These are phyloP conservation scores for Atta cephalotes DNA, from an alignment of 1,140 invertebrate genomes.

Conservation along the genomic window DNA sequence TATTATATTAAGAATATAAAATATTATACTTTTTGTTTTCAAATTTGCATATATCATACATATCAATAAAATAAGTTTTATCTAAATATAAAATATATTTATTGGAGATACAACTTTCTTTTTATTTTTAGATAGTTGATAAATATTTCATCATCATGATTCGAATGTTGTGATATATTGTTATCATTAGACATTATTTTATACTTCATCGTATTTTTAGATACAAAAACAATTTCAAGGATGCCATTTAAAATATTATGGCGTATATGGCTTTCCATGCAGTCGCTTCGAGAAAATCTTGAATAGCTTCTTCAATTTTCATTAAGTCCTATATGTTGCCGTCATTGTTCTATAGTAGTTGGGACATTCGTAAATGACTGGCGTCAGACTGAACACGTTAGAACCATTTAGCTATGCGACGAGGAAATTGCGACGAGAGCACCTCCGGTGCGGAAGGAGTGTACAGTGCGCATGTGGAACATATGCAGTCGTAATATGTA, in stretches of 20 bases:
- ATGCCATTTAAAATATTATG: not conserved
- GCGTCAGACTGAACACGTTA: constrained; percentile 7
- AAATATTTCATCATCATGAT: not conserved
- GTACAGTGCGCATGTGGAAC: constrained; percentile 17
- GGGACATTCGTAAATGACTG: constrained; percentile 21
- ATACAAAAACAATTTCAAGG: not conserved
- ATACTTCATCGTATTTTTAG: not conserved
- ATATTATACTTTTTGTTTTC: constrained; percentile 12
- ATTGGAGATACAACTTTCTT: not conserved
- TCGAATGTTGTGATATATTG: not conserved
- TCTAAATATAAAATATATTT: not conserved
- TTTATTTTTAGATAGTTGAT: not conserved
- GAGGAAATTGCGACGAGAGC: constrained; percentile 35
- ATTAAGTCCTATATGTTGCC: constrained; percentile 2
- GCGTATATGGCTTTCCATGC: not conserved
- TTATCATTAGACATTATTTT: too few relatives aligned
- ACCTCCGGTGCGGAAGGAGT: constrained; percentile 8
- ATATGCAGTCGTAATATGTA: constrained; percentile 28
- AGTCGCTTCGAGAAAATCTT: not conserved
- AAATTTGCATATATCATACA: not conserved
- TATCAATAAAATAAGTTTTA: not conserved
- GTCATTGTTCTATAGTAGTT: constrained; percentile 3
- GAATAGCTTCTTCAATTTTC: constrained; percentile 15
- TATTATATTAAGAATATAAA: not conserved
- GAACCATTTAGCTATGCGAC: constrained; percentile 34